Evolutionary conservation across 1,140 invertebrate species (phyloP), one percentile per base, ranked within the genome.

Genomic region (Cotesia glomerata): DNA sequence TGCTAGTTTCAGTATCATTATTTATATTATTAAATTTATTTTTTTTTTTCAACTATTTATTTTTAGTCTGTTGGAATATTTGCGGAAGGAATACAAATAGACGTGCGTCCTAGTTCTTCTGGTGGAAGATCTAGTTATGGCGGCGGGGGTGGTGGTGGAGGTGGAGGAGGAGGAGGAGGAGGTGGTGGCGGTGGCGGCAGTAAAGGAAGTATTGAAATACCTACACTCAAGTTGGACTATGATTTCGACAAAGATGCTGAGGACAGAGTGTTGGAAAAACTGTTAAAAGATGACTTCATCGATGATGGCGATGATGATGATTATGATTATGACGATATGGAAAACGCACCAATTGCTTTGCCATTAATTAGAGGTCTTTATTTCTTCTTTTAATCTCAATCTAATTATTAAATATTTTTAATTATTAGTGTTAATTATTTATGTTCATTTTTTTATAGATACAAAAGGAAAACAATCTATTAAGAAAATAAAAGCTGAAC

Each of bases 41-140:
- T 73, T 68, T 39, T 39, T 34, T 68, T 26, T 54, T 13, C 13
- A 54, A 58, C 9, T 58, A 34, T 66, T 59, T 71, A 54, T 49
- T 75, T 81, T 51, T 61, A 87, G 85, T 83, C 84, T 66, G 63
- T 72, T 26, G 85, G 86, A 72, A 69, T 87, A 8, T 87, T 85
- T 76, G 85, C 85, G 8, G 82, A 85, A 74, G 85, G 83, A 49
- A 72, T 54, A 54, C 16, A 45, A 9, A 45, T 45, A 9, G 39
- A 45, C 3, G 7, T n/a, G 7, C 52, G 16, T 54, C 26, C 26
- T 26, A 26, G 26, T 26, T 26, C 26, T 26, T 14, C 16, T 14
- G 14, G 14, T 84, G 66, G 69, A 70, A 4, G 76, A 77, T 13
- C 11, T 63, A 62, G 35, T 74, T 45, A 7, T 45, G 39, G 39